These are phyloP conservation scores for Drosophila planitibia DNA, from an alignment of 2,888 invertebrate species.

Conservation along the genomic window DNA sequence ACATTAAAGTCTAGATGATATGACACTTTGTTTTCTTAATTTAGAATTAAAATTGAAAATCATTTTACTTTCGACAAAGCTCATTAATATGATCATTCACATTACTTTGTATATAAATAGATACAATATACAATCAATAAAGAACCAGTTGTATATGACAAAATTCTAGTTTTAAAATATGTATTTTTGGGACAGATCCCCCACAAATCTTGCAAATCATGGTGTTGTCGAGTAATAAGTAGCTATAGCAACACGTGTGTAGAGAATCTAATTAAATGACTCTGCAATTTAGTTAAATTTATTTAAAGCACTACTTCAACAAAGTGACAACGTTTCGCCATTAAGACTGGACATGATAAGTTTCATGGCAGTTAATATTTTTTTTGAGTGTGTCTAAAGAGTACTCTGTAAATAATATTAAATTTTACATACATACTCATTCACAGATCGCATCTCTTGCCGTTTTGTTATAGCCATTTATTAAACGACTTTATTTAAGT, in stretches of 20 bases:
- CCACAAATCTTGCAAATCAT: constrained; percentile 3
- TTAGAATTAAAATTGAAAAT: neutral
- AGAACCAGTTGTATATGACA: neutral
- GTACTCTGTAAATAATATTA: neutral
- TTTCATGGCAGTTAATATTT: neutral
- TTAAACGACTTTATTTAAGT: neutral
- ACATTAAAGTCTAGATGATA: constrained; percentile 6
- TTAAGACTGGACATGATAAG: neutral
- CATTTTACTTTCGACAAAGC: neutral
- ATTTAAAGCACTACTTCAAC: constrained; percentile 4
- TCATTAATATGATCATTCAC: neutral
- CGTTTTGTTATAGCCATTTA: neutral
- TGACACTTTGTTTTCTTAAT: neutral
- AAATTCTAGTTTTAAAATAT: constrained; percentile 3
- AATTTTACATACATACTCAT: neutral
- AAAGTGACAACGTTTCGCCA: neutral
- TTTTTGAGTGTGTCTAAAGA: neutral
- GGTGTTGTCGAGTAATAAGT: neutral
- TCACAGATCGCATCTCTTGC: neutral
- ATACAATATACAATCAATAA: neutral
- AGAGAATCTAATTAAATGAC: constrained; percentile 26
- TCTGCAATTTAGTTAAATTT: constrained; percentile 9
- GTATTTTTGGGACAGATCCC: neutral
- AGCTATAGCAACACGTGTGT: constrained; percentile 2
- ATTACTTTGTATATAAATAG: neutral